These are phyloP conservation scores for Amblyraja radiata DNA, from an alignment of 2,797 vertebrate species.

Conservation along the genomic window DNA sequence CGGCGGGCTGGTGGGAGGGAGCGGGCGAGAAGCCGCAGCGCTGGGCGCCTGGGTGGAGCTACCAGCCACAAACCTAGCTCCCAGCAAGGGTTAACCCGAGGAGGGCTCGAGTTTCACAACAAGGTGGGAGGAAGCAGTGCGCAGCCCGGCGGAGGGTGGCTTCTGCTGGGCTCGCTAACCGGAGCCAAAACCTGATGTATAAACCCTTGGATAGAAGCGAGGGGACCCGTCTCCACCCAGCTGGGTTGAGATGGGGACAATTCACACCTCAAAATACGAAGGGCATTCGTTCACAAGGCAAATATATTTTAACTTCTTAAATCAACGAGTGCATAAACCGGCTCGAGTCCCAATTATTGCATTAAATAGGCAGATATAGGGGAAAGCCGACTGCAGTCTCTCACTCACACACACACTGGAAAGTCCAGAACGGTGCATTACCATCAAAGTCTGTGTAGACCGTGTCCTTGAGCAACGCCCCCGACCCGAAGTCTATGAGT, in stretches of 20 bases:
- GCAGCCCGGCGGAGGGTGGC: not conserved
- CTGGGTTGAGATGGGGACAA: too few relatives aligned
- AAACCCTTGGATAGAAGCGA: too few relatives aligned
- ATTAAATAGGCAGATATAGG: not conserved
- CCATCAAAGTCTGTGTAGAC: slow-evolving; percentile 97
- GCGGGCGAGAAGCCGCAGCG: not conserved
- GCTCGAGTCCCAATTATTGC: too few relatives aligned
- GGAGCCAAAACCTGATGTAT: not conserved
- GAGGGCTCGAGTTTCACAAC: slow-evolving; percentile 10
- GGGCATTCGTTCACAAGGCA: too few relatives aligned
- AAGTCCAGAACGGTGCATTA: slow-evolving; percentile 47
- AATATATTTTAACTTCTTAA: too few relatives aligned
- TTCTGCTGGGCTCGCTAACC: not conserved
- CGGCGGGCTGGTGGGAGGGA: not conserved
- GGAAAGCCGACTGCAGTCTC: not conserved
- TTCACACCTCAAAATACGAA: too few relatives aligned
- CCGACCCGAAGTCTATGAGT: slow-evolving; percentile 95
- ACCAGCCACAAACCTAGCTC: not conserved
- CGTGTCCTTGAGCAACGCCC: slow-evolving; percentile 92
- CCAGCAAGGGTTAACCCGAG: not conserved
- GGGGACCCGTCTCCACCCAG: too few relatives aligned
- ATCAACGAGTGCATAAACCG: too few relatives aligned
- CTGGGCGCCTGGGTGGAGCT: not conserved
- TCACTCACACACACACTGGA: too few relatives aligned
- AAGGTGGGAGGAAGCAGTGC: not conserved